Conservation (phyloP, 2,113 vertebrate species). For the Hoplias malabaricus region DNA sequence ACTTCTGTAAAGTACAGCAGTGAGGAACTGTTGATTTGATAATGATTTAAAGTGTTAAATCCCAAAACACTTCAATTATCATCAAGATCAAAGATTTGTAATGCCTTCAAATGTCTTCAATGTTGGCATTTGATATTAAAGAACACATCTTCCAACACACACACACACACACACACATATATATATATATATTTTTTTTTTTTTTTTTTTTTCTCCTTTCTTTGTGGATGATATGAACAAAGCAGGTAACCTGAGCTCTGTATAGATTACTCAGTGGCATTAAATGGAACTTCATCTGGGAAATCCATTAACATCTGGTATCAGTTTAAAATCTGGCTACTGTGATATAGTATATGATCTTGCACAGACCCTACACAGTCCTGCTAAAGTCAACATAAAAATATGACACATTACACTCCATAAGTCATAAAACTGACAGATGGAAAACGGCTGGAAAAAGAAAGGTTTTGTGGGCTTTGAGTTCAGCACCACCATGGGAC, state of each 20-base stretch:
- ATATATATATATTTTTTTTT: too few species aligned
- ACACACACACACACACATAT: too few species aligned
- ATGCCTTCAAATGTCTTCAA: too few species aligned
- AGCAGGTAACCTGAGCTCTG: constrained; percentile 5
- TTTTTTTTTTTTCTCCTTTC: too few species aligned
- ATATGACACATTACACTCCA: constrained; percentile 26
- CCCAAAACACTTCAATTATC: too few species aligned
- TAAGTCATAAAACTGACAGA: constrained; percentile 22
- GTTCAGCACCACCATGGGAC: neutral
- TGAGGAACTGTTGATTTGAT: too few species aligned
- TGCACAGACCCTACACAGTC: constrained; percentile 13
- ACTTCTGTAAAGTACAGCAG: neutral
- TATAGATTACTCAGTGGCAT: neutral
- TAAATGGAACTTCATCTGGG: constrained; percentile 23
- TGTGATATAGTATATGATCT: constrained; percentile 17
- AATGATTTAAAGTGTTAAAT: too few species aligned
- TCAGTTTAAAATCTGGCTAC: constrained; percentile 30
- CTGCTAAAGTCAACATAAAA: constrained; percentile 18
- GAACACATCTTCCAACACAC: too few species aligned
- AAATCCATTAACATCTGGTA: constrained; percentile 40
- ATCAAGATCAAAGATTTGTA: too few species aligned
- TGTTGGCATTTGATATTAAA: too few species aligned
- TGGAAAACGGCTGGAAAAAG: constrained; percentile 14
- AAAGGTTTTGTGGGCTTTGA: neutral
- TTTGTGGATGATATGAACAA: neutral